These are phyloP conservation scores for Nylanderia fulva DNA, from an alignment of 1,140 invertebrate genomes.

Conservation along the genomic window DNA sequence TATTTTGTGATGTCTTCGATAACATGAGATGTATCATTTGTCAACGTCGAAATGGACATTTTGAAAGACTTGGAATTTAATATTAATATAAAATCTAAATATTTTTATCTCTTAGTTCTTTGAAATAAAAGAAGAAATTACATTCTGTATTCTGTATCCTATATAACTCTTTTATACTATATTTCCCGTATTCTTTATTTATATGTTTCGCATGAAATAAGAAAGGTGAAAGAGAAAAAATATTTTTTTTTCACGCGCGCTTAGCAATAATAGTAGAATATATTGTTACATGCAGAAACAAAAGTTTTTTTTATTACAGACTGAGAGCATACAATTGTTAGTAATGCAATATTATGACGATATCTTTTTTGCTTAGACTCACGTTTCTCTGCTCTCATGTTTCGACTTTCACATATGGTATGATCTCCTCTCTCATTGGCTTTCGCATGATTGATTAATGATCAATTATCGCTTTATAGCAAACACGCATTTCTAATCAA, in stretches of 20 bases:
- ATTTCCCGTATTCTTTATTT: too few species aligned
- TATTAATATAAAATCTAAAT: background rate
- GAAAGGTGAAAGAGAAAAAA: background rate
- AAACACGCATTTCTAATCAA: conserved; percentile 31
- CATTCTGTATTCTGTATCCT: too few species aligned
- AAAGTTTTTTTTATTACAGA: conserved; percentile 83
- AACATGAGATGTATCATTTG: background rate
- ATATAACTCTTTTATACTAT: background rate
- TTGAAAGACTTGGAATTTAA: background rate
- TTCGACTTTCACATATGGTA: conserved; percentile 13
- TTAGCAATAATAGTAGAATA: conserved; percentile 82
- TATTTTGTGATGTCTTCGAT: background rate
- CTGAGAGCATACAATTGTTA: conserved; percentile 85
- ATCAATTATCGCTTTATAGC: conserved; percentile 61
- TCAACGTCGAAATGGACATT: too few species aligned
- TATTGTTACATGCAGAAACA: conserved; percentile 84
- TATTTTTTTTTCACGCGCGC: conserved; percentile 71
- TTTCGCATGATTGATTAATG: conserved; percentile 36
- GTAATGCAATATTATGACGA: conserved; percentile 82
- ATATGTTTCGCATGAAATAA: background rate
- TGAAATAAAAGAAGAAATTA: too few species aligned
- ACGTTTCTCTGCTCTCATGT: conserved; percentile 17
- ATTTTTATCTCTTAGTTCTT: background rate
- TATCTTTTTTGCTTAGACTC: conserved; percentile 60
- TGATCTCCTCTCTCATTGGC: background rate